Base-by-base conservation (phyloP, 2,888 invertebrate species). In the Pollenia angustigena region DNA sequence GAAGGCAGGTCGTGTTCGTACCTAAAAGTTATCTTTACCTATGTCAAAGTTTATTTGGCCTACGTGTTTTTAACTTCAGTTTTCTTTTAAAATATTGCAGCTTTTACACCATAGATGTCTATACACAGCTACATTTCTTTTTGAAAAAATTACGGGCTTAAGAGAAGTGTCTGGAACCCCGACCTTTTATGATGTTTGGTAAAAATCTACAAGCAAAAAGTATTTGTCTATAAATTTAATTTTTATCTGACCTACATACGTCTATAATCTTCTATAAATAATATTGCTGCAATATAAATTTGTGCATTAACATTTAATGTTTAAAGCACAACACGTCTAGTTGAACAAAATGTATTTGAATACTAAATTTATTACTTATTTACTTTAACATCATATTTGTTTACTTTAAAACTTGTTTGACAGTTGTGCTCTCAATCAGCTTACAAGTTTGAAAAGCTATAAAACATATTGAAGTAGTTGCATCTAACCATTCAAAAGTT, bases 191-290 rank as follows among this genome's bases (percentile, higher is more conserved):
- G 32, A 32, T 32, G 32, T 6, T 6, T 32, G 32, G 6, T 32
- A 4, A 11, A 69, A 54, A 69, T 40, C 42, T 7, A 42, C 44
- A 44, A 54, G 23, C 11, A 32, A 4, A 50, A 75, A 64, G 32
- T 23, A 74, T 3, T 14, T 1, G 2, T 4, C n/a, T 52, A 14
- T n/a, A 75, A 44, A 18, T 76, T 54, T 16, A 54, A 54, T 76
- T 66, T 76, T 66, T 66, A 56, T 76, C 54, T 64, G 54, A 42
- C 54, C 54, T 23, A 64, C 54, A 64, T 23, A 64, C 54, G 54
- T 75, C 42, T 75, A 18, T 62, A 18, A 72, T 72, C 48, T 12
- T n/a, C 48, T 60, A n/a, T 40, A 42, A 50, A 71, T 72, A 14
- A 11, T 50, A 16, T 18, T 11, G 44, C 18, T n/a, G 7, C 18